These are phyloP conservation scores for Yponomeuta evonymella DNA, from an alignment of 2,888 invertebrate species.

Conservation along the genomic window DNA sequence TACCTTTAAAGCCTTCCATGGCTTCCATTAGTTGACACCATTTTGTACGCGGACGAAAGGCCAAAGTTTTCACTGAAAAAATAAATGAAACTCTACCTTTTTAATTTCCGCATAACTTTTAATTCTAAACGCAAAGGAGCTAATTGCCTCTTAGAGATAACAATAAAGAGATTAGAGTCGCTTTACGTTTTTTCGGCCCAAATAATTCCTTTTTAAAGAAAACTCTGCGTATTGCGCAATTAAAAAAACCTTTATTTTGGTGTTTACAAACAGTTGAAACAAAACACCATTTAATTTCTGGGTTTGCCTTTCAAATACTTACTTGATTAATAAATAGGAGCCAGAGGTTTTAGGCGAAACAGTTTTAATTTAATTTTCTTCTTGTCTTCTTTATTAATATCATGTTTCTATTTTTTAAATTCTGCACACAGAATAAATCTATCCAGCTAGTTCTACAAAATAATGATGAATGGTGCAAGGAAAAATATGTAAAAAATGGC, in stretches of 20 bases:
- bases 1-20: too few species aligned
- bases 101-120: neutral
- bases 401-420: too few species aligned
- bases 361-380: too few species aligned
- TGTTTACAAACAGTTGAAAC: neutral
- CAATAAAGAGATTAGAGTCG: neutral
- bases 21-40: neutral
- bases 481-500: too few species aligned
- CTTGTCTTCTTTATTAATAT: too few species aligned
- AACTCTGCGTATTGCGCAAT: too few species aligned
- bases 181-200: neutral
- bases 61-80: neutral
- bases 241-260: too few species aligned
- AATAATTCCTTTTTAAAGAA: constrained; percentile 7
- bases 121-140: neutral
- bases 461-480: too few species aligned
- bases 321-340: neutral
- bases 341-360: too few species aligned
- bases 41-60: too few species aligned
- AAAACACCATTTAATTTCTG: neutral
- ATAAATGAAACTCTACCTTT: neutral
- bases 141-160: neutral
- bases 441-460: too few species aligned
- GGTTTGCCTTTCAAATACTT: neutral
- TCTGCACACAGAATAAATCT: too few species aligned